Percentiles rank a stretch among this genome's conserved stretches.
Conservation (phyloP, 2,888 invertebrate genomes). For the Trichopria drosophilae region DNA sequence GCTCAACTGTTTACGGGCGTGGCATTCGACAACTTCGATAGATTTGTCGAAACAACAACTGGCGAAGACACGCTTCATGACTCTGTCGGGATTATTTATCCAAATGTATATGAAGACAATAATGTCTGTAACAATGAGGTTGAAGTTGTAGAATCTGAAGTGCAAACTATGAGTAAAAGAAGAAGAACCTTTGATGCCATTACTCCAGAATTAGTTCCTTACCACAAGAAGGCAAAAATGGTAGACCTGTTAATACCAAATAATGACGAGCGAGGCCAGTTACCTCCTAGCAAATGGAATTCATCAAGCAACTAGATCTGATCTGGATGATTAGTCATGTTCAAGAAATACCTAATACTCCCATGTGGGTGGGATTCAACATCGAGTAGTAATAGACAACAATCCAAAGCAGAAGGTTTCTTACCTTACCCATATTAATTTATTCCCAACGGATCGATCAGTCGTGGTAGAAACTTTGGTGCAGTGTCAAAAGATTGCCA, state of each 20-base stretch:
- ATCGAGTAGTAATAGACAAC: slow-evolving; percentile 35
- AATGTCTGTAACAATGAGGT: no score
- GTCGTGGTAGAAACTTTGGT: slow-evolving; percentile 42
- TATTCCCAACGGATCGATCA: slow-evolving; percentile 38
- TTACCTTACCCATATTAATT: slow-evolving; percentile 43
- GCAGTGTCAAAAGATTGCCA: slow-evolving; percentile 34
- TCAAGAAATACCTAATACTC: slow-evolving; percentile 37
- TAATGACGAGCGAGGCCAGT: slow-evolving; percentile 7
- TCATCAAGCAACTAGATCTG: slow-evolving; percentile 41
- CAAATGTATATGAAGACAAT: slow-evolving; percentile 19
- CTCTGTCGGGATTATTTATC: slow-evolving; percentile 39
- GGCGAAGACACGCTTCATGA: slow-evolving; percentile 42
- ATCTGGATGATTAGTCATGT: slow-evolving; percentile 35
- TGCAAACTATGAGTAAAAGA: slow-evolving; percentile 28
- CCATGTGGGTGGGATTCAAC: slow-evolving; percentile 46
- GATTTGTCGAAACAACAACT: slow-evolving; percentile 37
- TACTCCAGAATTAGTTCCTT: slow-evolving; percentile 11
- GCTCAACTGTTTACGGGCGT: slow-evolving; percentile 28
- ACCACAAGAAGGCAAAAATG: slow-evolving; percentile 21
- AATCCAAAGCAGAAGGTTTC: slow-evolving; percentile 36
- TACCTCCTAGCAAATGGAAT: background rate
- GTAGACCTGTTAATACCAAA: slow-evolving; percentile 16
- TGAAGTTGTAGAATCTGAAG: no score
- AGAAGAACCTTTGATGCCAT: slow-evolving; percentile 28
- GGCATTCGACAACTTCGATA: slow-evolving; percentile 39